phyloP scores from a whole-genome alignment of 1,140 invertebrate species.

The Ridgeia piscesae region DNA sequence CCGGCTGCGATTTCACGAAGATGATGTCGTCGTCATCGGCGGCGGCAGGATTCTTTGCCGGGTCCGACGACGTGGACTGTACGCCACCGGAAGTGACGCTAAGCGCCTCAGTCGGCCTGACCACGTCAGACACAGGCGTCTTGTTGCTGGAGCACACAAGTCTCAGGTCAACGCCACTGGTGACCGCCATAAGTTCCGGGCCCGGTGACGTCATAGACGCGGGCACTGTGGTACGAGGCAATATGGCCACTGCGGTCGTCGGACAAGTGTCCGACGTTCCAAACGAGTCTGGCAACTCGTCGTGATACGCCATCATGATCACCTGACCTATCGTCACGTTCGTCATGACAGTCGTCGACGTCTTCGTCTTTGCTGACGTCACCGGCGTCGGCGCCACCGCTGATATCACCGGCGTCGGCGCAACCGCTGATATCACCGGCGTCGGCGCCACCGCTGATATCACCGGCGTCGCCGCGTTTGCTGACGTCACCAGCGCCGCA shows the following conservation, averaged over 20 bases:
- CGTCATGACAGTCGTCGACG: not conserved
- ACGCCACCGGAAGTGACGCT: not conserved
- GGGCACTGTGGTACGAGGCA: not conserved
- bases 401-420: not conserved
- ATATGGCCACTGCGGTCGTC: not conserved
- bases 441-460: not conserved
- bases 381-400: not conserved
- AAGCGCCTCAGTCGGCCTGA: not conserved
- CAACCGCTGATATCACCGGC: not conserved
- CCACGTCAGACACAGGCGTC: too few species aligned
- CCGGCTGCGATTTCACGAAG: not conserved
- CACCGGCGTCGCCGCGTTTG: not conserved
- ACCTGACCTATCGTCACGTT: not conserved
- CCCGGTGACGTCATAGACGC: not conserved
- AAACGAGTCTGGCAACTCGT: not conserved
- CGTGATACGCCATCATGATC: not conserved
- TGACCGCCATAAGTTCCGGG: not conserved
- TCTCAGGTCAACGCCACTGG: not conserved
- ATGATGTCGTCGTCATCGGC: not conserved
- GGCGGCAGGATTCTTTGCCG: not conserved
- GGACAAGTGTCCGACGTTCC: not conserved
- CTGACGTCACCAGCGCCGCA: not conserved
- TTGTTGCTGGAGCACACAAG: not conserved
- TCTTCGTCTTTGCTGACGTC: not conserved
- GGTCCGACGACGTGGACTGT: not conserved